Conservation (phyloP, 2,113 vertebrate species). For the Cheilinus undulatus region DNA sequence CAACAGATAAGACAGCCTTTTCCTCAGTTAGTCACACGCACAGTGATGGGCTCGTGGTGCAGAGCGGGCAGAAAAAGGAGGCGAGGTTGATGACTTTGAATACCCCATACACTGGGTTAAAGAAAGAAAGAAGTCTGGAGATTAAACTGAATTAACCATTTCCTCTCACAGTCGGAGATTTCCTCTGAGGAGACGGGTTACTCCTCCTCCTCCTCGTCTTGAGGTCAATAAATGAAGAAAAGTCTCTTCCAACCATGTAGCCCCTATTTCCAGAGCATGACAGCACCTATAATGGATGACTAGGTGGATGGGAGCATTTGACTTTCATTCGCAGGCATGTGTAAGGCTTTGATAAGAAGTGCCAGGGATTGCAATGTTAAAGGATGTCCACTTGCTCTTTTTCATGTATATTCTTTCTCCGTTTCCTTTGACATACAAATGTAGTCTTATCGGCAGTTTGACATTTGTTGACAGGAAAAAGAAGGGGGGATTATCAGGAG, state of each 20-base stretch:
- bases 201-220: constrained; percentile 4
- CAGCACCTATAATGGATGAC: constrained; percentile 55
- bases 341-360: constrained; percentile 49
- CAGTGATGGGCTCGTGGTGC: constrained; percentile 30
- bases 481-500: neutral
- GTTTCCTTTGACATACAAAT: neutral
- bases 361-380: constrained; percentile 14
- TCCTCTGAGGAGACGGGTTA: constrained; percentile 5
- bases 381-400: constrained; percentile 1
- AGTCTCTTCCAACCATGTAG: constrained; percentile 14
- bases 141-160: constrained; percentile 51
- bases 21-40: constrained; percentile 38
- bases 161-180: neutral
- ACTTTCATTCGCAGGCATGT: constrained; percentile 23
- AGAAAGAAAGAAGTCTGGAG: constrained; percentile 30
- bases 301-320: constrained; percentile 37
- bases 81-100: constrained; percentile 48
- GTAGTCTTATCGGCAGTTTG: constrained; percentile 7
- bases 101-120: constrained; percentile 21
- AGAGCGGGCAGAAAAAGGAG: constrained; percentile 16
- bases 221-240: constrained; percentile 39
- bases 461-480: neutral
- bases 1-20: constrained; percentile 61
- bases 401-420: constrained; percentile 5
- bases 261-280: constrained; percentile 42